Evolutionary conservation across 92 coral and sea anemone genomes (phyloP), one percentile per base, ranked within the genome.

Genomic region (Phenganax marumi): DNA sequence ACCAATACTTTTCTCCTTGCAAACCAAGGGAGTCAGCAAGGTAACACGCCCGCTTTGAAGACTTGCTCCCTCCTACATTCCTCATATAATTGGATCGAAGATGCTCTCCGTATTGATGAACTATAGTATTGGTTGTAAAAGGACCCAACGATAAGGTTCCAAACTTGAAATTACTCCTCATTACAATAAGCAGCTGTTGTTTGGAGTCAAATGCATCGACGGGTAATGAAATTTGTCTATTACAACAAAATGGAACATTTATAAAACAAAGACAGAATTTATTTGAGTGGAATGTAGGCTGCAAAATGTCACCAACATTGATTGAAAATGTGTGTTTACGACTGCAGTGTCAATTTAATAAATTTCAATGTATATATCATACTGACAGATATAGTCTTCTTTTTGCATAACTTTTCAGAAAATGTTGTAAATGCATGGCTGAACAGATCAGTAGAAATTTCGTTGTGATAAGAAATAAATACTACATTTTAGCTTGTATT

Each of bases 191-290:
- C 17, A 70, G 52, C 11, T 16, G 18, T 16, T 70, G 75, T 70
- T 70, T 70, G 18, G 9, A 7, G 23, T 70, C 75, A 70, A 70
- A 70, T 12, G 75, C 75, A 70, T 70, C 75, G 3, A 33, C 75
- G 4, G 52, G 75, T 7, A 70, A 7, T 26, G 75, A 3, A 8
- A 70, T 70, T 70, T 70, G 75, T 3, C 75, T 70, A 70, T 8
- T 25, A 25, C 16, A 18, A 25, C 8, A 25, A 25, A 13, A 25
- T 22, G 10, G 49, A 68, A 8, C 16, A 7, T 68, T 17, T 68
- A 22, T 7, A 26, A 8, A 46, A 46, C 39, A 22, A 16, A 25
- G 17, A 13, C 73, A 33, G 43, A 2, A 33, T 33, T 33, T 33
- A 33, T 33, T 33, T 33, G 43, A 33, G 43, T 33, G 43, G 43